Evolutionary conservation across 2,888 invertebrate species (phyloP), one percentile per base, ranked within the genome.

Genomic region (Rhagium mordax): DNA sequence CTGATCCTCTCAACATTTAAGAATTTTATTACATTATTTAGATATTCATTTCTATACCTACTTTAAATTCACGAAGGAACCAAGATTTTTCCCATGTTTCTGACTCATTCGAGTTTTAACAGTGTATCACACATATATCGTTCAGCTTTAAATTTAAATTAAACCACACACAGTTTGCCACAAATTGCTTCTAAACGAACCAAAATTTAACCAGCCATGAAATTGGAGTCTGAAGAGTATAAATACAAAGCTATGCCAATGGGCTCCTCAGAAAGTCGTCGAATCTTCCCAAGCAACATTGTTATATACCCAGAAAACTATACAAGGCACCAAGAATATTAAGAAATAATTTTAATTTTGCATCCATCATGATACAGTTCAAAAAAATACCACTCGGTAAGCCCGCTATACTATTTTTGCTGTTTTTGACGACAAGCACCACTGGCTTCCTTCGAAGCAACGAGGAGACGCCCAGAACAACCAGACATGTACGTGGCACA

Each of bases 121-220:
- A 53, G 53, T 65, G 65, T 65, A 65, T 29, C 33, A 65, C 60
- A 48, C 33, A 59, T 59, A 33, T 72, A 72, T 73, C 71, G 65
- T 65, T 64, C 66, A 65, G 18, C 20, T 55, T 61, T 55, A 69
- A 74, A 77, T 74, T 77, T 70, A 70, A 77, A 73, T 77, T 69
- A 68, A 62, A 70, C 77, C 77, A 73, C 77, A 74, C 74, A 47
- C 69, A 62, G 72, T 77, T 77, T 67, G 74, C 67, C 47, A 61
- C 77, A 74, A 77, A 77, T 77, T 71, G 74, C 48, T 73, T 77
- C 74, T 69, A 61, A 74, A 73, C 73, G 69, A 74, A 60, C 59
- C 60, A 27, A 67, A 65, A 59, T 64, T 67, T 55, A 73, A 74
- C 71, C 74, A 64, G 49, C 66, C 67, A 55, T 51, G 77, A 77